These are phyloP conservation scores for Azemiops feae DNA, from an alignment of 2,113 vertebrate species.

Conservation along the genomic window DNA sequence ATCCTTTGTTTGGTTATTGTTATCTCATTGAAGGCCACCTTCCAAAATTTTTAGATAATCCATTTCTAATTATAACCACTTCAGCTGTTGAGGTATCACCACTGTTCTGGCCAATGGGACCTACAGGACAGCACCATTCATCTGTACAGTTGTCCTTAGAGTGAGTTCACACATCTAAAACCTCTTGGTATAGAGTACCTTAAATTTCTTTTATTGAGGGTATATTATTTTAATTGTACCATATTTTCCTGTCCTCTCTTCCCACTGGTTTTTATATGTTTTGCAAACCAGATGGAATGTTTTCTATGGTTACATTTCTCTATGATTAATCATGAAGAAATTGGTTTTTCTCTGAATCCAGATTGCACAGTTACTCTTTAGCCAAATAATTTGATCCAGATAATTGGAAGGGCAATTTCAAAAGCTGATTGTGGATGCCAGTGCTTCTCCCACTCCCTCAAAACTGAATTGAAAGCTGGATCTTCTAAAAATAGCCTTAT, in stretches of 20 bases:
- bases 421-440: slow-evolving; percentile 54
- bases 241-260: not conserved
- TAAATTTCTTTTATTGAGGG: not conserved
- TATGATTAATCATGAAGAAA: slow-evolving; percentile 38
- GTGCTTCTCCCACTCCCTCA: slow-evolving; percentile 55
- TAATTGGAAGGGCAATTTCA: slow-evolving; percentile 65
- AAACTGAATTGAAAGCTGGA: slow-evolving; percentile 37
- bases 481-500: slow-evolving; percentile 52
- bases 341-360: slow-evolving; percentile 54
- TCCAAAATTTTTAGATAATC: not conserved
- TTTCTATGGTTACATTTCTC: not conserved
- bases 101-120: not conserved
- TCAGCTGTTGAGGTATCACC: not conserved
- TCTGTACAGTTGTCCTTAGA: not conserved
- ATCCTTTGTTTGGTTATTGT: not conserved
- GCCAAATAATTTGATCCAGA: slow-evolving; percentile 58
- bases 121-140: not conserved
- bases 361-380: slow-evolving; percentile 67
- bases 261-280: not conserved
- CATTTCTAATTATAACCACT: not conserved
- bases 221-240: not conserved
- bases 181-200: not conserved
- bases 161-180: not conserved
- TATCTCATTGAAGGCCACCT: not conserved
- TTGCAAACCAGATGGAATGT: not conserved